Percentiles rank a stretch among this genome's conserved stretches.
phyloP scores from a whole-genome alignment of 2,888 invertebrate species.

The Drosophila ezoana region DNA sequence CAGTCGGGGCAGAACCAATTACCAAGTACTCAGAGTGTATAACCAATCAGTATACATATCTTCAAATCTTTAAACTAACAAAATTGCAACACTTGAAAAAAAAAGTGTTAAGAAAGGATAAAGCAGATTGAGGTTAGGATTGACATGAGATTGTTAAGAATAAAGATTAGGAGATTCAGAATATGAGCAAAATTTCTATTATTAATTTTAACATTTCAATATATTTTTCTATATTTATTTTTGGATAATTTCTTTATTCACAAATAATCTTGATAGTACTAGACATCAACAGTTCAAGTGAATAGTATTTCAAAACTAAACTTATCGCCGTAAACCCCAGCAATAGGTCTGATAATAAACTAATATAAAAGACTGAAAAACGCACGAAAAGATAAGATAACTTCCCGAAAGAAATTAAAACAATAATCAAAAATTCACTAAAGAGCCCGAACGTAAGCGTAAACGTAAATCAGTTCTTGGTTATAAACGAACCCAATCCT shows the following conservation, averaged over 20 bases:
- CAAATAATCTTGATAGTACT: neutral
- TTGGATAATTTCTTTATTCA: neutral
- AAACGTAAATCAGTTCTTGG: conserved; percentile 5
- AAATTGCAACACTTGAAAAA: conserved; percentile 5
- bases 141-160: too few relatives aligned
- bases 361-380: conserved; percentile 16
- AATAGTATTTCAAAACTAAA: conserved; percentile 12
- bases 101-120: neutral
- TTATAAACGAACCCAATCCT: neutral
- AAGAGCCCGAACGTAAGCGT: neutral
- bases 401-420: conserved; percentile 6
- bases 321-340: conserved; percentile 23
- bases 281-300: conserved; percentile 9
- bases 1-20: conserved; percentile 31
- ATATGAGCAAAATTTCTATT: neutral
- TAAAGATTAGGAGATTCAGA: neutral
- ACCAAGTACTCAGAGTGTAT: conserved; percentile 31
- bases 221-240: neutral
- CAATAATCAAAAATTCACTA: neutral
- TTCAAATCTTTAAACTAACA: conserved; percentile 10
- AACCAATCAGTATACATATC: conserved; percentile 45
- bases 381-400: conserved; percentile 40
- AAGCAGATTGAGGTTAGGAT: neutral
- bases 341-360: conserved; percentile 25
- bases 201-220: too few relatives aligned